Conservation (phyloP, 2,113 vertebrate genomes). For the Mustela nigripes region DNA sequence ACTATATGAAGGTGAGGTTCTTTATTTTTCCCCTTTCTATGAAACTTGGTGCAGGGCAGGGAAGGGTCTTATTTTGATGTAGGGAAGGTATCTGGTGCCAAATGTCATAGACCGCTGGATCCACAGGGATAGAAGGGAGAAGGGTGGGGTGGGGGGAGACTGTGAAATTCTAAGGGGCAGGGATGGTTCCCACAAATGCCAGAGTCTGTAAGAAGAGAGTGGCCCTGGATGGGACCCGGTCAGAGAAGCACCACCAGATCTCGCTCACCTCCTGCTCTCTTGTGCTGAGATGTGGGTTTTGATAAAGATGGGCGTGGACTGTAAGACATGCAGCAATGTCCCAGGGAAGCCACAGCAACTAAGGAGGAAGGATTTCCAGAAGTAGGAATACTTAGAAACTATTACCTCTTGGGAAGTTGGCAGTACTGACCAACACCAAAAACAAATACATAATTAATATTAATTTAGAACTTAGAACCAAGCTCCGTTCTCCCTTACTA, state of each 20-base stretch:
- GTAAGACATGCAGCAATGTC: no score
- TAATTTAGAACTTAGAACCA: background rate
- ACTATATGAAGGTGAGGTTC: background rate
- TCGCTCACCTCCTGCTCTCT: background rate
- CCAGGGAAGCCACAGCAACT: background rate
- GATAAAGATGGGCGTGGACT: background rate
- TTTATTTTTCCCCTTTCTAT: background rate
- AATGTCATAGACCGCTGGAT: background rate
- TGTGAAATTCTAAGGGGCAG: background rate
- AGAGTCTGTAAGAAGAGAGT: background rate
- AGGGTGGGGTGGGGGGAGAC: no score
- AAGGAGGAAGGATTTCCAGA: background rate
- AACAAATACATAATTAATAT: background rate
- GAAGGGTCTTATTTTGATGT: background rate
- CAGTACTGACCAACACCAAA: background rate
- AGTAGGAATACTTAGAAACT: background rate
- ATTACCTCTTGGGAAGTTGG: background rate
- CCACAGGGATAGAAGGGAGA: no score
- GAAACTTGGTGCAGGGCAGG: background rate
- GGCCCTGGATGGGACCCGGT: background rate
- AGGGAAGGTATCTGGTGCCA: background rate
- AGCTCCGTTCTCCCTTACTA: background rate
- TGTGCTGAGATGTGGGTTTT: background rate
- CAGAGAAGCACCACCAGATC: no score
- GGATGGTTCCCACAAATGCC: background rate